phyloP scores from a whole-genome alignment of 1,140 invertebrate species.

The Zaprionus vittiger region DNA sequence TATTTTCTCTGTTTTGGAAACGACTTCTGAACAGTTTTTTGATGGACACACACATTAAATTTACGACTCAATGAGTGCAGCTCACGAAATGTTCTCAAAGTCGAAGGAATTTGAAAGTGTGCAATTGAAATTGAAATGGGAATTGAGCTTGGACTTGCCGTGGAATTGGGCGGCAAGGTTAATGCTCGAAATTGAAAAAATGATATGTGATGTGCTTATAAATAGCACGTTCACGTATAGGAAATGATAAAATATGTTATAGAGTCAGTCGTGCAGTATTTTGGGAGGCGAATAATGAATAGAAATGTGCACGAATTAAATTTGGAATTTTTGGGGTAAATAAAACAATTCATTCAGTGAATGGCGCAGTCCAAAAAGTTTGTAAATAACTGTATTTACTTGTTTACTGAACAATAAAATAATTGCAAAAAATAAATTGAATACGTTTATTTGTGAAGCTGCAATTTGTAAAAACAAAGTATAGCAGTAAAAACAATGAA shows the following conservation, averaged over 20 bases:
- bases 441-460: neutral
- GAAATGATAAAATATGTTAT: neutral
- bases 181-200: constrained; percentile 25
- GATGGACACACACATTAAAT: constrained; percentile 42
- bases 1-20: neutral
- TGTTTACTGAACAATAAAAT: neutral
- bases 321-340: neutral
- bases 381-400: neutral
- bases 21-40: constrained; percentile 32
- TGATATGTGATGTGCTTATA: constrained; percentile 8
- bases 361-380: neutral
- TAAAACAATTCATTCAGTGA: neutral
- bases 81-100: constrained; percentile 11
- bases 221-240: constrained; percentile 5
- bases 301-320: neutral
- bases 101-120: constrained; percentile 27
- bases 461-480: neutral
- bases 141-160: neutral
- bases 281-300: neutral
- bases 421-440: no score
- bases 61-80: constrained; percentile 39
- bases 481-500: neutral
- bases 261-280: constrained; percentile 4
- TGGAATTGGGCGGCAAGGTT: constrained; percentile 43
- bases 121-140: constrained; percentile 1